phyloP scores from a whole-genome alignment of 2,888 invertebrate genomes.

The Phalangium opilio region DNA sequence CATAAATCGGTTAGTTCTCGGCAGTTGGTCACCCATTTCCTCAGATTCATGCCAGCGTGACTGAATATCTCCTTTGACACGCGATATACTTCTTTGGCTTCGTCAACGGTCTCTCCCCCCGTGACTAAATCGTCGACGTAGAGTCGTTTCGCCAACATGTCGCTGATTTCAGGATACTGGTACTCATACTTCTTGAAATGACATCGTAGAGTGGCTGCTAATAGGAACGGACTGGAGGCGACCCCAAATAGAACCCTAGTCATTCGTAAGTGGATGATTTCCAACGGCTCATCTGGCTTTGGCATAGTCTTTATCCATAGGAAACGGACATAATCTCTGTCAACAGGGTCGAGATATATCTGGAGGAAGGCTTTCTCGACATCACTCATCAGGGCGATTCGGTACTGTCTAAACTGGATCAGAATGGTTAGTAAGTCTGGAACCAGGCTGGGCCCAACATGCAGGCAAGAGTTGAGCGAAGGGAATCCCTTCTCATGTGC shows the following conservation, averaged over 20 bases:
- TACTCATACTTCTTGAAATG: slow-evolving; percentile 2
- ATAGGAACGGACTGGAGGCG: slow-evolving; percentile 3
- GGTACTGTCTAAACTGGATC: slow-evolving; percentile 23
- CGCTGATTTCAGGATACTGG: neutral
- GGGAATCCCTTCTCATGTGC: neutral
- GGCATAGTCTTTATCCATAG: slow-evolving; percentile 24
- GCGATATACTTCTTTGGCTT: neutral
- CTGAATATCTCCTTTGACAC: neutral
- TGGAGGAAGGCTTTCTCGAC: slow-evolving; percentile 30
- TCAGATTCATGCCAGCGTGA: slow-evolving; percentile 1
- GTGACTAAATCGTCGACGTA: slow-evolving; percentile 4
- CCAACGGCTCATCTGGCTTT: too few relatives aligned
- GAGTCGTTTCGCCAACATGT: neutral
- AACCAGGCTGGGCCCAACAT: slow-evolving; percentile 26
- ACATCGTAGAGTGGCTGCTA: neutral
- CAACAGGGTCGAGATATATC: slow-evolving; percentile 21
- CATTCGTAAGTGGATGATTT: neutral
- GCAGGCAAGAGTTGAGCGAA: slow-evolving; percentile 26
- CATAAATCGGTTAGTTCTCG: neutral
- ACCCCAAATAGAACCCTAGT: slow-evolving; percentile 1
- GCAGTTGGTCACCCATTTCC: slow-evolving; percentile 2
- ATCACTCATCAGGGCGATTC: slow-evolving; percentile 26
- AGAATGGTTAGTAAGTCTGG: slow-evolving; percentile 25
- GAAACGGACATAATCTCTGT: slow-evolving; percentile 26
- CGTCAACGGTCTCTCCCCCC: neutral